These are phyloP conservation scores for Zelostemma sp. DNA, from an alignment of 1,140 invertebrate species.

Conservation along the genomic window DNA sequence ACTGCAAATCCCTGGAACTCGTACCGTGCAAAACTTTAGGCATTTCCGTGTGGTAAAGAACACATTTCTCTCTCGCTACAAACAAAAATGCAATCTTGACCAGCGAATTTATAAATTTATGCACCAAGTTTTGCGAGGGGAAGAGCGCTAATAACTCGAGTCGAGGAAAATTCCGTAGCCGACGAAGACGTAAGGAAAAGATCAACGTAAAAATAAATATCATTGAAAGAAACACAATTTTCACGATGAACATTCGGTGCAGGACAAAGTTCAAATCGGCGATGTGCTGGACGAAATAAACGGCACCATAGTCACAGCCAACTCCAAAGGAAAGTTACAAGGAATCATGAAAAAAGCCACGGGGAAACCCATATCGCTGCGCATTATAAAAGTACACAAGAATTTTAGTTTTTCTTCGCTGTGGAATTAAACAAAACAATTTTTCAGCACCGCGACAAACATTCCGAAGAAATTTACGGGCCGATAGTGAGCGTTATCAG, in stretches of 20 bases:
- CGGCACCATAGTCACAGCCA: constrained; percentile 67
- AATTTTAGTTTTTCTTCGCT: constrained; percentile 13
- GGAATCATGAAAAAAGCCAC: constrained; percentile 69
- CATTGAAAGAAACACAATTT: too few species aligned
- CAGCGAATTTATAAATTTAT: too few species aligned
- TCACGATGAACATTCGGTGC: constrained; percentile 30
- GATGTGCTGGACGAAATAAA: constrained; percentile 78
- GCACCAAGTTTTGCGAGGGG: constrained; percentile 69
- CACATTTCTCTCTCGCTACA: too few species aligned
- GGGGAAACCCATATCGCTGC: constrained; percentile 69
- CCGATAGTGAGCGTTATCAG: constrained; percentile 61
- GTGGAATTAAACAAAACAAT: too few species aligned
- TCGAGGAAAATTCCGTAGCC: constrained; percentile 72
- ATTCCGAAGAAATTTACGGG: constrained; percentile 56
- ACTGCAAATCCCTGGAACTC: constrained; percentile 66
- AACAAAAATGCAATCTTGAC: background rate
- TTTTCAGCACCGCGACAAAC: constrained; percentile 54
- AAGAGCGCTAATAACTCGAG: constrained; percentile 70
- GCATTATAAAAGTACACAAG: constrained; percentile 72
- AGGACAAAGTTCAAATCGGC: constrained; percentile 74
- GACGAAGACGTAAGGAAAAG: constrained; percentile 72
- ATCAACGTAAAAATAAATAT: background rate
- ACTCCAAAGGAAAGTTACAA: constrained; percentile 68
- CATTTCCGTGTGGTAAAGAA: constrained; percentile 70
- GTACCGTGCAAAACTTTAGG: constrained; percentile 73